These are phyloP conservation scores for Chaetodon auriga DNA, from an alignment of 2,113 vertebrate genomes.

Conservation along the genomic window DNA sequence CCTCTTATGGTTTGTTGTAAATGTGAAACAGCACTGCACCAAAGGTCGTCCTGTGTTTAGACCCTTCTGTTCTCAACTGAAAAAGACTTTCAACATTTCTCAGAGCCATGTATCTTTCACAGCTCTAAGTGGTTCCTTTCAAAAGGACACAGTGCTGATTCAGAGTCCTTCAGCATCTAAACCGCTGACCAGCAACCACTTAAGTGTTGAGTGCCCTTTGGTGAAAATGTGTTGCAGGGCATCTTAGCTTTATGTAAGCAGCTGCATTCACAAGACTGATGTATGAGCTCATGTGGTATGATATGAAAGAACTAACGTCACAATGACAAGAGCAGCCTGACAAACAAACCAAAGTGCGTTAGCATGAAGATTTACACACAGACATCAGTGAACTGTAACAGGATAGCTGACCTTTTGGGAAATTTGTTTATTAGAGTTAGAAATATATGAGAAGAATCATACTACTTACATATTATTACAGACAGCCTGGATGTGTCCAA, in stretches of 20 bases:
- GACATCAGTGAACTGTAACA: too few species aligned
- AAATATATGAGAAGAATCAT: too few species aligned
- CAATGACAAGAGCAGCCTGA: not conserved
- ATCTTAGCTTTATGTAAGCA: constrained; percentile 28
- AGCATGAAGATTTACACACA: not conserved
- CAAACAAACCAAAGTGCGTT: not conserved
- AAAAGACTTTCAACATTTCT: constrained; percentile 7
- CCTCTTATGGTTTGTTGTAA: not conserved
- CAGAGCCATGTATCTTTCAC: not conserved
- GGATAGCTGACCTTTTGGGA: too few species aligned
- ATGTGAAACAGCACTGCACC: not conserved
- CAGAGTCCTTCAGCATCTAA: constrained; percentile 1
- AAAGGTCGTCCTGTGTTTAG: not conserved
- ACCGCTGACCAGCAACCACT: constrained; percentile 42
- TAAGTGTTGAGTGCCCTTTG: constrained; percentile 42
- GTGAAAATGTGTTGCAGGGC: constrained; percentile 20
- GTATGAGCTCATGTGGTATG: not conserved
- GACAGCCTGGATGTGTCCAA: too few species aligned
- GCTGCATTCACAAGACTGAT: constrained; percentile 23
- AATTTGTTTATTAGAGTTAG: too few species aligned
- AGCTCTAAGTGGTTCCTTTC: not conserved
- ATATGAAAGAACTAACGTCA: not conserved
- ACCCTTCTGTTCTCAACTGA: not conserved
- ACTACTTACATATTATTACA: too few species aligned
- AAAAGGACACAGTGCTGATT: constrained; percentile 32